A percentile compares a stretch with the other conserved stretches of the same genome.
Conservation (phyloP, 2,113 vertebrate species). For the Ictalurus punctatus region DNA sequence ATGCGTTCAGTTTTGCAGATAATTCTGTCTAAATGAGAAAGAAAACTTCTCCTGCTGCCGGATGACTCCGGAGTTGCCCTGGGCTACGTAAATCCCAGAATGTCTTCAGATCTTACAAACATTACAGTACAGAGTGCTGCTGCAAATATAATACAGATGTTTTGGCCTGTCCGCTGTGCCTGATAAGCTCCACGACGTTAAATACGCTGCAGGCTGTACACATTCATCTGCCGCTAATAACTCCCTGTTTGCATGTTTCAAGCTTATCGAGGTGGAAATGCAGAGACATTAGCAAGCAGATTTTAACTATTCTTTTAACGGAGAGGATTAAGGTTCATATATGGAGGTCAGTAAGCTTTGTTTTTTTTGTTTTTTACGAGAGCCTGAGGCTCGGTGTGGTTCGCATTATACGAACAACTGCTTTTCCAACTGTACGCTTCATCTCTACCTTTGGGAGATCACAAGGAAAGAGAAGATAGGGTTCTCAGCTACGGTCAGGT, state of each 20-base stretch:
- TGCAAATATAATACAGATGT: slow-evolving; percentile 18
- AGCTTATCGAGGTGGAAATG: slow-evolving; percentile 61
- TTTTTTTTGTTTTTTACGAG: slow-evolving; percentile 63
- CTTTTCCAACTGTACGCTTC: slow-evolving; percentile 42
- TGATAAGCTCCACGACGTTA: slow-evolving; percentile 33
- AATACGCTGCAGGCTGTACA: slow-evolving; percentile 29
- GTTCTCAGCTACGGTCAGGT: slow-evolving; percentile 9
- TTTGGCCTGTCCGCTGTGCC: slow-evolving; percentile 26
- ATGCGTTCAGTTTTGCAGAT: not conserved
- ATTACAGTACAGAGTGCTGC: slow-evolving; percentile 16
- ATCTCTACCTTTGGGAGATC: slow-evolving; percentile 34
- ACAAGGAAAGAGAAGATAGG: slow-evolving; percentile 23
- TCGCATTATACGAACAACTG: slow-evolving; percentile 60
- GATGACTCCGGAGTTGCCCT: not conserved
- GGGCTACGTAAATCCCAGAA: not conserved
- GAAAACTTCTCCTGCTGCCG: not conserved
- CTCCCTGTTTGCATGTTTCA: slow-evolving; percentile 37
- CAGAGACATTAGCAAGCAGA: slow-evolving; percentile 63
- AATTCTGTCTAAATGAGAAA: not conserved
- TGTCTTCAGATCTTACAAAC: slow-evolving; percentile 15
- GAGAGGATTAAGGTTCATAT: slow-evolving; percentile 68
- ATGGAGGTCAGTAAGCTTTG: slow-evolving; percentile 64
- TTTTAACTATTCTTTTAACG: slow-evolving; percentile 66
- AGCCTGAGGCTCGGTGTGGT: slow-evolving; percentile 53
- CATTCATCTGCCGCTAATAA: slow-evolving; percentile 47